Evolutionary conservation across 2,113 vertebrate genomes (phyloP).

Genomic region (Turnix velox): DNA sequence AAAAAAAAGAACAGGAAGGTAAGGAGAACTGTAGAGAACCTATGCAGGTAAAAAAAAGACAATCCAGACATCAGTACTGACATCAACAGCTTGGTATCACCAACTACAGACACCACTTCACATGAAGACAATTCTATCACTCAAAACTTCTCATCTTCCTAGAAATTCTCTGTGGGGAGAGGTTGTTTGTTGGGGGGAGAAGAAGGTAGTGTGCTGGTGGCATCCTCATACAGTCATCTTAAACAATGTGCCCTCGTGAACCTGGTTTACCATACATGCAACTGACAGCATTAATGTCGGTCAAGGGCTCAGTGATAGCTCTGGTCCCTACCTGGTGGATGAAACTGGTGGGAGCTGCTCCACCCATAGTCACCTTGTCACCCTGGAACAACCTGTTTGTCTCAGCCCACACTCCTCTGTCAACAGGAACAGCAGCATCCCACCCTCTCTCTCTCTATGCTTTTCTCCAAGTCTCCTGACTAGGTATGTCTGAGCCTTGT

Average conservation of each 20-base stretch:
- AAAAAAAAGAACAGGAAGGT: background rate
- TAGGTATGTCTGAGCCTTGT: background rate
- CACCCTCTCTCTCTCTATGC: no score
- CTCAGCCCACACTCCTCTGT: background rate
- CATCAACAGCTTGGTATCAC: background rate
- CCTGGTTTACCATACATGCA: background rate
- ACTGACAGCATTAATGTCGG: background rate
- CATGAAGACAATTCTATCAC: background rate
- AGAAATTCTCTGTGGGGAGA: background rate
- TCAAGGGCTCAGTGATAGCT: no score
- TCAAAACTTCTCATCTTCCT: background rate
- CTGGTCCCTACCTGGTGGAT: background rate
- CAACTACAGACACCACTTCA: background rate
- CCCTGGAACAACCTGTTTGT: accelerated
- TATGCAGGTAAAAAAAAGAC: background rate
- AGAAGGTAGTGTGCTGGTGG: accelerated
- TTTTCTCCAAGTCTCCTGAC: background rate
- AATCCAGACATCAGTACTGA: background rate
- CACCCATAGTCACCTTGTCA: accelerated
- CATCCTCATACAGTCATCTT: background rate
- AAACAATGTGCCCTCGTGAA: background rate
- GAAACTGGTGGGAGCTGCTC: background rate
- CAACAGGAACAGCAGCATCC: background rate
- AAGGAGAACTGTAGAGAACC: background rate
- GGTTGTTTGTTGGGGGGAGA: background rate